These are phyloP conservation scores for Parnassius mnemosyne DNA, from an alignment of 2,888 invertebrate genomes.

Conservation along the genomic window DNA sequence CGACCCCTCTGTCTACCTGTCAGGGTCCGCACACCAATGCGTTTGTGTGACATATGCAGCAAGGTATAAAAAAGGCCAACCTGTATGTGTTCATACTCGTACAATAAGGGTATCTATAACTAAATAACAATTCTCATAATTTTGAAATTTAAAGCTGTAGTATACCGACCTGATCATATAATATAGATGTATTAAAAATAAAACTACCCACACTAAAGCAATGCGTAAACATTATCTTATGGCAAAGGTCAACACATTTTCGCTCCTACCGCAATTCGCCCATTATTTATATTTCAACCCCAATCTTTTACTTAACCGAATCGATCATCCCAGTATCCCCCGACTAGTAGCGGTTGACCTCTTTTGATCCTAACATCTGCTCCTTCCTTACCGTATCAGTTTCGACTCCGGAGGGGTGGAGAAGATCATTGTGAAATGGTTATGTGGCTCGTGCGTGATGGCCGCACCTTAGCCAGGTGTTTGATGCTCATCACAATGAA, in stretches of 20 bases:
- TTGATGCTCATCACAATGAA: constrained; percentile 29
- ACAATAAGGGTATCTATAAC: too few relatives aligned
- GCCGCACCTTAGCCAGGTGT: constrained; percentile 30
- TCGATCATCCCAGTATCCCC: constrained; percentile 24
- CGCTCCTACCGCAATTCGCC: constrained; percentile 12
- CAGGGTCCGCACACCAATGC: too few relatives aligned
- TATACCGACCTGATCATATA: too few relatives aligned
- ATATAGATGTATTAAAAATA: too few relatives aligned
- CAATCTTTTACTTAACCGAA: constrained; percentile 26
- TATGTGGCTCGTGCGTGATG: constrained; percentile 23
- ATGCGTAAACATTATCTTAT: not conserved
- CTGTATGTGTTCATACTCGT: too few relatives aligned
- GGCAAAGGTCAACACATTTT: constrained; percentile 20
- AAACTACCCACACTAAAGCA: not conserved
- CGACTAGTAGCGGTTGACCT: constrained; percentile 19
- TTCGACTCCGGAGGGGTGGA: constrained; percentile 1
- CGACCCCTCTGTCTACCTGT: too few relatives aligned
- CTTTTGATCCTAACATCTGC: constrained; percentile 17
- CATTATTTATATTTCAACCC: constrained; percentile 26
- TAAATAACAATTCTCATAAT: too few relatives aligned
- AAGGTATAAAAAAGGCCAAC: too few relatives aligned
- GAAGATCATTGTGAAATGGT: constrained; percentile 8
- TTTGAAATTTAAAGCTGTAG: too few relatives aligned
- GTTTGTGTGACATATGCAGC: too few relatives aligned
- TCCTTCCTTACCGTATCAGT: constrained; percentile 4